Evolutionary conservation across 2,888 invertebrate species (phyloP).

Genomic region (Napeogenes inachia): DNA sequence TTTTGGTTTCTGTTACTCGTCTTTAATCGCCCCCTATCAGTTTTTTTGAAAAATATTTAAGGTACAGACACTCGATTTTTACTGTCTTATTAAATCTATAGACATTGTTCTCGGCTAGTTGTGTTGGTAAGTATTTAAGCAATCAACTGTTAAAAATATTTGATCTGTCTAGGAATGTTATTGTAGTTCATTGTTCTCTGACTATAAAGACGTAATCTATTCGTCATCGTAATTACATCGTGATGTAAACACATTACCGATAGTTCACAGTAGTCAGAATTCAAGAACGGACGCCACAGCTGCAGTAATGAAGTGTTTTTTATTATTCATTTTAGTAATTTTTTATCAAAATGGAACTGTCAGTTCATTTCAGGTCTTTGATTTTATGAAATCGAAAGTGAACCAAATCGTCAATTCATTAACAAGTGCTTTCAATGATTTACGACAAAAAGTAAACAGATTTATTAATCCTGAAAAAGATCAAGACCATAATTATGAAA

Average conservation of each 20-base stretch:
- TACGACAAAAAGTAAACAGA: conserved; percentile 33
- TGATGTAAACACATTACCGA: conserved; percentile 16
- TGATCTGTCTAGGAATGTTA: conserved; percentile 9
- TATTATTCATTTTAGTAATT: conserved; percentile 21
- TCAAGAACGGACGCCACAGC: conserved; percentile 16
- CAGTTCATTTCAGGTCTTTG: conserved; percentile 35
- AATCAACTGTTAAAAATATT: conserved; percentile 9
- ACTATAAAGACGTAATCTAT: conserved; percentile 16
- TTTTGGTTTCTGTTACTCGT: no score
- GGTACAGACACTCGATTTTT: no score
- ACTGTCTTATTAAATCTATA: no score
- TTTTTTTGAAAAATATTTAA: no score
- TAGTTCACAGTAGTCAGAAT: conserved; percentile 22
- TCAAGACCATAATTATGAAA: neutral
- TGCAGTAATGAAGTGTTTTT: conserved; percentile 25
- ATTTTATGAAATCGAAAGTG: conserved; percentile 35
- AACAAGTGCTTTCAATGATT: conserved; percentile 29
- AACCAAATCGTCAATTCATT: conserved; percentile 35
- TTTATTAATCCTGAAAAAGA: conserved; percentile 27
- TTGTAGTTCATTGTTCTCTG: conserved; percentile 26
- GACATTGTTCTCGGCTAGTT: neutral
- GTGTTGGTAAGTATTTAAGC: neutral
- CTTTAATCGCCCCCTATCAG: no score
- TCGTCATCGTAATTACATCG: conserved; percentile 8
- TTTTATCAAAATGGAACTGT: conserved; percentile 18